Evolutionary conservation across 2,797 vertebrate genomes (phyloP), one percentile per base, ranked within the genome.

Genomic region (Salmo trutta): DNA sequence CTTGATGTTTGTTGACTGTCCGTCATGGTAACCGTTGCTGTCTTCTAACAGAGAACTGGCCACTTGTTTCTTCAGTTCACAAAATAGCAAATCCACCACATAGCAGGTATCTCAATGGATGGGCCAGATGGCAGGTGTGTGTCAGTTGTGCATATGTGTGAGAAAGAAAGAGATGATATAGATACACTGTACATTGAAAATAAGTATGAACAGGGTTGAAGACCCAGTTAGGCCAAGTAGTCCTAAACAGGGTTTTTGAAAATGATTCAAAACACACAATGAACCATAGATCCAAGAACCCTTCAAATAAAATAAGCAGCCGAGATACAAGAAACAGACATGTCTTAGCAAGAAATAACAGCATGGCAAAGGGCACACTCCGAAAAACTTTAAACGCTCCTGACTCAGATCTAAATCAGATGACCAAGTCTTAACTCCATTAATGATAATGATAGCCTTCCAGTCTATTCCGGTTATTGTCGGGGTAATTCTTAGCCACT

Each of bases 371-470:
- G 76, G 82, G 84, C 83, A 88, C 86, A 89, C 88, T 91, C 75
- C 73, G 81, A 82, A 82, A 83, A 84, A 84, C 89, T 87, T 89
- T 86, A 90, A 92, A 81, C 81, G 79, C 84, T 87, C 82, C 80
- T 88, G 90, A 91, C 88, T 92, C 84, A 71, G 33, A 88, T 81
- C 79, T 84, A 89, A 91, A 87, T 89, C 89, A 85, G 89, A 90
- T 81, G 90, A 92, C 91, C 91, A 93, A 93, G 93, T 85, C 91
- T 93, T 91, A 12, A 90, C 92, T 86, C 87, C 88, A 92, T 94
- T 94, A 94, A 94, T 94, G 93, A 91, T 94, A 94, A 95, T 94
- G 91, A 93, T 93, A 93, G 91, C 92, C 91, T 92, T 88, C 81
- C 70, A 65, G 84, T 90, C 92, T 94, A 94, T 95, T 94, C 94